phyloP scores from a whole-genome alignment of 2,888 invertebrate genomes.

The Drosophila testacea region DNA sequence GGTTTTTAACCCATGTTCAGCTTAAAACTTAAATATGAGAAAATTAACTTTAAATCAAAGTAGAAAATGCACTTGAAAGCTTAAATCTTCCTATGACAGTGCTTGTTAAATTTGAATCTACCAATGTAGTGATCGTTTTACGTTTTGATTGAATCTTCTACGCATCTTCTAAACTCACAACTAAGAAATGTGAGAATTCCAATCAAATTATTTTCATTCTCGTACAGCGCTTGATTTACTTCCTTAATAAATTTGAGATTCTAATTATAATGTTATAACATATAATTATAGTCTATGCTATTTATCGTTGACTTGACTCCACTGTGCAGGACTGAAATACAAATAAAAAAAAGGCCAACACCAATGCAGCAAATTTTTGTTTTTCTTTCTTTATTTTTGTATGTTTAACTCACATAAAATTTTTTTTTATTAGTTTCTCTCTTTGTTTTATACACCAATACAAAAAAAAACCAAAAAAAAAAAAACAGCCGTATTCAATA shows the following conservation, averaged over 20 bases:
- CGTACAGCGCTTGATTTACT: too few relatives aligned
- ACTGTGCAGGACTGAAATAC: conserved; percentile 29
- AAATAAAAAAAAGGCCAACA: conserved; percentile 36
- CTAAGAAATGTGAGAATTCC: too few relatives aligned
- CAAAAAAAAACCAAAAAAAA: conserved; percentile 40
- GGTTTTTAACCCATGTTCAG: too few relatives aligned
- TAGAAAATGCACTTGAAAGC: background rate
- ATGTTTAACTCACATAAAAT: conserved; percentile 71
- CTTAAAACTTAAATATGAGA: background rate
- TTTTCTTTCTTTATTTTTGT: conserved; percentile 36
- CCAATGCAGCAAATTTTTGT: conserved; percentile 34
- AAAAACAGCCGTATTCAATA: conserved; percentile 60
- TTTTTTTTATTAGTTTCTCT: conserved; percentile 73
- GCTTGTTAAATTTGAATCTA: too few relatives aligned
- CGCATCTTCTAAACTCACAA: too few relatives aligned
- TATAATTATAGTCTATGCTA: background rate
- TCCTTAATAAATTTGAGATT: too few relatives aligned
- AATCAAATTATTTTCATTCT: too few relatives aligned
- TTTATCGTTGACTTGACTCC: background rate
- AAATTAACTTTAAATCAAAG: background rate
- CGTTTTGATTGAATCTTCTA: too few relatives aligned
- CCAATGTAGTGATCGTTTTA: background rate
- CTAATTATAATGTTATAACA: background rate
- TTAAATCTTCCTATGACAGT: background rate
- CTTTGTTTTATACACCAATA: conserved; percentile 57